Conservation (phyloP, 2,113 vertebrate genomes). For the Macquaria ambigua region DNA sequence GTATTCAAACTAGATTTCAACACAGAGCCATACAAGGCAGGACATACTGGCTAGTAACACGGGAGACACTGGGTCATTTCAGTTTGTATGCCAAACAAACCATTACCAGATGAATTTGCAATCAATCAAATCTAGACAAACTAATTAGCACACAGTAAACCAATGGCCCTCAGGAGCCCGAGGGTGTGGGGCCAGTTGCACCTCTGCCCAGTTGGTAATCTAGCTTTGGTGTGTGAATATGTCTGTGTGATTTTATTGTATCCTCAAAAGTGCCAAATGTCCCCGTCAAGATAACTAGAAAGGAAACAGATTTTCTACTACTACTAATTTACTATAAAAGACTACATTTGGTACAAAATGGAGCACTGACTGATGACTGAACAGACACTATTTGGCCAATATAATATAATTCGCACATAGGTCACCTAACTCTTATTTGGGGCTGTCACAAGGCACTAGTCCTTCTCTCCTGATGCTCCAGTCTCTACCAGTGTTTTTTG, state of each 20-base stretch:
- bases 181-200: background rate
- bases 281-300: background rate
- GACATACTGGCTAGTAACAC: background rate
- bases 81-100: background rate
- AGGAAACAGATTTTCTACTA: background rate
- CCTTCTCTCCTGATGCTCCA: no score
- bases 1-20: background rate
- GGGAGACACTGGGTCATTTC: background rate
- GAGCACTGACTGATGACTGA: background rate
- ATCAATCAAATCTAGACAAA: background rate
- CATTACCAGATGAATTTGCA: background rate
- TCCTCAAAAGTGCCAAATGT: background rate
- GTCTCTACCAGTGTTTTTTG: no score
- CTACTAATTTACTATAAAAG: background rate
- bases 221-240: background rate
- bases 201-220: background rate
- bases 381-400: background rate
- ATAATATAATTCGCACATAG: background rate
- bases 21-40: background rate
- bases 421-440: background rate
- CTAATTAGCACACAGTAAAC: background rate
- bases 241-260: background rate
- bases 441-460: no score
- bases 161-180: no score
- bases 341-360: background rate